Evolutionary conservation across 2,113 vertebrate species (phyloP).

Genomic region (Fregata magnificens): DNA sequence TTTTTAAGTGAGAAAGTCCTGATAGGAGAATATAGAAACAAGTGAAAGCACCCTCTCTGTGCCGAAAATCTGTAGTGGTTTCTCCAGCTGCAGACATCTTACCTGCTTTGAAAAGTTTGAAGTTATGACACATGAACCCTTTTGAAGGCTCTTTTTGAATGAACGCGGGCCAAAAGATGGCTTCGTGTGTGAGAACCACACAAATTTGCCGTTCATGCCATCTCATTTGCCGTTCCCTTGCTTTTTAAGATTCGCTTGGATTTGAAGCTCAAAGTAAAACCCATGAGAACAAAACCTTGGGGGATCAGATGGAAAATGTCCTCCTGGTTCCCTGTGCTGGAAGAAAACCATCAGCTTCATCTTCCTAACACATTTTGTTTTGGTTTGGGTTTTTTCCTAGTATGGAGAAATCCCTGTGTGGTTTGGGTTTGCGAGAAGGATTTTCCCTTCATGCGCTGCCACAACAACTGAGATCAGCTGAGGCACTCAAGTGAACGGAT

Average conservation of each 20-base stretch:
- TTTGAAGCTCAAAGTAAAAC: background rate
- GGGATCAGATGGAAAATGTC: background rate
- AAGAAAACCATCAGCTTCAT: background rate
- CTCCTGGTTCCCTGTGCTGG: background rate
- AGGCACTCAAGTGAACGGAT: constrained; percentile 38
- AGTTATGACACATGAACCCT: background rate
- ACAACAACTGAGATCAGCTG: constrained; percentile 60
- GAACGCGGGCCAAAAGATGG: background rate
- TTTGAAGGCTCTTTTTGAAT: background rate
- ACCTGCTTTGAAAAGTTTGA: background rate
- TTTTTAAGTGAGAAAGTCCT: background rate
- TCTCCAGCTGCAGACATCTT: background rate
- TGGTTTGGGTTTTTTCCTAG: background rate
- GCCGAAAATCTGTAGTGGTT: background rate
- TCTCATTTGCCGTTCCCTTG: background rate
- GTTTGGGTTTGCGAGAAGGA: constrained; percentile 39
- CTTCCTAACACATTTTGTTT: fast-evolving
- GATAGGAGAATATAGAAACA: background rate
- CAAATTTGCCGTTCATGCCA: too few species aligned
- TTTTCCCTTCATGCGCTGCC: constrained; percentile 65
- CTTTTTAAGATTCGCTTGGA: background rate
- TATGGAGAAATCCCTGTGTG: constrained; percentile 33
- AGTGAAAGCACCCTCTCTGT: background rate
- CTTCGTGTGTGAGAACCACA: background rate
- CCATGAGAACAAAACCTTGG: background rate